These are phyloP conservation scores for Lathronympha strigana DNA, from an alignment of 2,888 invertebrate species.

Conservation along the genomic window DNA sequence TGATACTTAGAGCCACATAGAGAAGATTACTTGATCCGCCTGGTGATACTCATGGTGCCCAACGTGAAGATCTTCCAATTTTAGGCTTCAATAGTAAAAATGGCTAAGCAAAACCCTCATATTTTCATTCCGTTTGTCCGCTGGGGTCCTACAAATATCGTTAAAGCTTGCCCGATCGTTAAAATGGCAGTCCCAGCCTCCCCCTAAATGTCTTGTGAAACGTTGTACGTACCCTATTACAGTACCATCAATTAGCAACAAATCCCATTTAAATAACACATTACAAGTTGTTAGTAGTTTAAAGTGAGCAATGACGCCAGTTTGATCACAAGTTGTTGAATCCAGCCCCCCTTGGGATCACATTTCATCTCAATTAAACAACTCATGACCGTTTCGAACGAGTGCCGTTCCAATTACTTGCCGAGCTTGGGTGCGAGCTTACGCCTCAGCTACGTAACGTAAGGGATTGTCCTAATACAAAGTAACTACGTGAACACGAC, in stretches of 20 bases:
- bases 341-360: constrained; percentile 55
- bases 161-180: not conserved
- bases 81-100: too few relatives aligned
- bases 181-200: not conserved
- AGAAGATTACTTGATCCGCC: too few relatives aligned
- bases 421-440: not conserved
- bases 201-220: constrained; percentile 7
- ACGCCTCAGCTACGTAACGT: too few relatives aligned
- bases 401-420: not conserved
- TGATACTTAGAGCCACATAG: too few relatives aligned
- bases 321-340: constrained; percentile 59
- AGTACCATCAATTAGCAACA: constrained; percentile 31
- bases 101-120: not conserved
- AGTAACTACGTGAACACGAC: too few relatives aligned
- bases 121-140: not conserved
- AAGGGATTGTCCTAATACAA: too few relatives aligned
- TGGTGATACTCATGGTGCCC: too few relatives aligned
- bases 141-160: not conserved
- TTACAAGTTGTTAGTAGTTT: constrained; percentile 48
- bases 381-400: constrained; percentile 51
- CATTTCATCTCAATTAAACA: constrained; percentile 69
- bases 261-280: constrained; percentile 41
- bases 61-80: too few relatives aligned
- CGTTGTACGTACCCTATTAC: constrained; percentile 26
- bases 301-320: constrained; percentile 52